phyloP scores from a whole-genome alignment of 2,888 invertebrate genomes.

The Epirrhoe alternata region DNA sequence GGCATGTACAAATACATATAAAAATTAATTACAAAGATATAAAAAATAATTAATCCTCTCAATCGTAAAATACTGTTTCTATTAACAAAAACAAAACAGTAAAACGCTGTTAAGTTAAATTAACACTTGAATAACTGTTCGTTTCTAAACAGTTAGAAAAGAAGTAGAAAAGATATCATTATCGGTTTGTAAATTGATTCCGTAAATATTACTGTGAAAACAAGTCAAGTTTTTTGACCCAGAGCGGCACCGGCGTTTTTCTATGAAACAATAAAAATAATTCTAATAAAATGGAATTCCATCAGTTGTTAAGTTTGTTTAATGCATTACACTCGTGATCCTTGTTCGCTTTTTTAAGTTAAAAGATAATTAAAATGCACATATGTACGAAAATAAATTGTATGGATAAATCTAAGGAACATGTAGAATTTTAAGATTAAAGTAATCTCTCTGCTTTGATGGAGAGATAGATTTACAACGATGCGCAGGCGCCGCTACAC shows the following conservation, averaged over 20 bases:
- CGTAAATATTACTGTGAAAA: slow-evolving; percentile 7
- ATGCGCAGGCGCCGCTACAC: slow-evolving; percentile 25
- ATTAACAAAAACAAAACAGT: background rate
- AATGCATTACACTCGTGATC: too few species aligned
- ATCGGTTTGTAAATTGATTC: slow-evolving; percentile 18
- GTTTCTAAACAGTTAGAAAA: background rate
- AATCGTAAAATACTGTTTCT: background rate
- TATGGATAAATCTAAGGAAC: background rate
- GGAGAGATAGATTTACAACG: slow-evolving; percentile 5
- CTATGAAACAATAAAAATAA: background rate
- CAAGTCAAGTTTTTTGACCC: slow-evolving; percentile 28
- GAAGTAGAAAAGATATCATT: background rate
- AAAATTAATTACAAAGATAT: background rate
- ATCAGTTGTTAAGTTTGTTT: too few species aligned
- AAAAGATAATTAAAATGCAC: too few species aligned
- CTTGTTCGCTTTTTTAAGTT: too few species aligned
- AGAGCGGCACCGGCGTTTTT: background rate
- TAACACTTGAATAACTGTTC: slow-evolving; percentile 4
- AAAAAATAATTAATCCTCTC: background rate
- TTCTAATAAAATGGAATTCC: background rate
- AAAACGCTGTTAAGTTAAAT: background rate
- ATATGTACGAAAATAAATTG: too few species aligned
- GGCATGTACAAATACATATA: too few species aligned
- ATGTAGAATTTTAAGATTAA: background rate
- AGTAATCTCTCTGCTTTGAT: slow-evolving; percentile 5